Base-by-base conservation (phyloP, 2,888 invertebrate species). In the Hyposoter didymator region DNA sequence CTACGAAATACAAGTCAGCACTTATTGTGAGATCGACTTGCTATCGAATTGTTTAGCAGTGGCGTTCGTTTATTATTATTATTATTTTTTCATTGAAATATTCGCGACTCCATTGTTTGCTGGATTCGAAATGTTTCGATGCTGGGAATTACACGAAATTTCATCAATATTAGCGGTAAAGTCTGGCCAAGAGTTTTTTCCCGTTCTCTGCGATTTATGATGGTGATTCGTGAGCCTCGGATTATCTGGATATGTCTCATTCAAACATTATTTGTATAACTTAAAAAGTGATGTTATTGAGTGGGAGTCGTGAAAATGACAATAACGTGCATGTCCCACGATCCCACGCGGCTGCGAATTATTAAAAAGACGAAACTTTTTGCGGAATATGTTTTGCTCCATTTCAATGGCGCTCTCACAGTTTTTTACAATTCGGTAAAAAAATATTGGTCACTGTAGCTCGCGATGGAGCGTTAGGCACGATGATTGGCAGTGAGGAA, bases 341-440 rank as follows among this genome's bases (percentile, higher is more conserved):
- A 39, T 43, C 6, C 43, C 17, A n/a, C 5, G 14, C 5, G 14
- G 22, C 67, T 67, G 43, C 22, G n/a, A 67, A 67, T 45, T 10
- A 49, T 47, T 32, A 70, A 32, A n/a, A 47, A 49, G 1, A 7
- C 49, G 49, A 10, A 32, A 49, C 47, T 49, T 47, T 59, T 59
- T 5, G 59, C 28, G 7, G 52, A 28, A 35, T 70, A 62, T 74
- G 12, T 78, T 78, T 72, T 78, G 39, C 39, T 52, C 28, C 19
- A 72, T 59, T 82, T 67, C 39, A 45, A 14, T 39, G 4, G 39
- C 8, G 64, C n/a, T 64, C 0, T n/a, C 39, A 19, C 17, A 4
- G 14, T 39, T 1, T 39, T 1, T 1, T 28, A 39, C 39, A 39
- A n/a, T 64, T 64, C 8, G 39, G 32, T 64, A 0, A 3, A 39